Evolutionary conservation across 1,140 invertebrate species (phyloP).

Genomic region (Parapsyche elsis): DNA sequence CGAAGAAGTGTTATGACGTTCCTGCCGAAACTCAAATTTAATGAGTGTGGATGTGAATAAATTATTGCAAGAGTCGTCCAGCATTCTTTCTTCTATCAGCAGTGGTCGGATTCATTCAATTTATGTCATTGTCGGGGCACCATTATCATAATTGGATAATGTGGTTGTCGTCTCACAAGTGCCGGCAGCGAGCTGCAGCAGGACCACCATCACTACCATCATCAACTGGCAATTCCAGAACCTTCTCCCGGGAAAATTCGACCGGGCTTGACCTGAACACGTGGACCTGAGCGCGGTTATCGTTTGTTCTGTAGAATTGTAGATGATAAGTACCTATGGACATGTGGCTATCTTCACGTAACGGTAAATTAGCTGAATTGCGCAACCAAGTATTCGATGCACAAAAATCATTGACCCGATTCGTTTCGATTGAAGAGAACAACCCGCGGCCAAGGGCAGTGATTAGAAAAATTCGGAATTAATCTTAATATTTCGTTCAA

Average conservation of each 20-base stretch:
- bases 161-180: background rate
- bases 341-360: background rate
- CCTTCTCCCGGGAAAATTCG: background rate
- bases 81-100: slow-evolving; percentile 17
- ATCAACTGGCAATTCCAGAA: no score
- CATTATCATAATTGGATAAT: slow-evolving; percentile 26
- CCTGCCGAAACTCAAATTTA: no score
- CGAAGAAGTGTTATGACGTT: no score
- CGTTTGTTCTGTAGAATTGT: background rate
- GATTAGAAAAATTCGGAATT: no score
- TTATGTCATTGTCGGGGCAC: background rate
- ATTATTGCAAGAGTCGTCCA: background rate
- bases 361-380: slow-evolving; percentile 14
- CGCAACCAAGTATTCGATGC: slow-evolving; percentile 8
- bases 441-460: slow-evolving; percentile 21
- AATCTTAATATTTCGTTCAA: no score
- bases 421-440: background rate
- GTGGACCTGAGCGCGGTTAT: background rate
- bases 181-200: no score
- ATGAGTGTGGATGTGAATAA: background rate
- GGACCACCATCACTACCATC: no score
- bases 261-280: background rate
- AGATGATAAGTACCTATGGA: background rate
- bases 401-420: slow-evolving; percentile 2
- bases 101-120: background rate